Conservation (phyloP, 2,797 vertebrate species). For the Propithecus perrieri region DNA sequence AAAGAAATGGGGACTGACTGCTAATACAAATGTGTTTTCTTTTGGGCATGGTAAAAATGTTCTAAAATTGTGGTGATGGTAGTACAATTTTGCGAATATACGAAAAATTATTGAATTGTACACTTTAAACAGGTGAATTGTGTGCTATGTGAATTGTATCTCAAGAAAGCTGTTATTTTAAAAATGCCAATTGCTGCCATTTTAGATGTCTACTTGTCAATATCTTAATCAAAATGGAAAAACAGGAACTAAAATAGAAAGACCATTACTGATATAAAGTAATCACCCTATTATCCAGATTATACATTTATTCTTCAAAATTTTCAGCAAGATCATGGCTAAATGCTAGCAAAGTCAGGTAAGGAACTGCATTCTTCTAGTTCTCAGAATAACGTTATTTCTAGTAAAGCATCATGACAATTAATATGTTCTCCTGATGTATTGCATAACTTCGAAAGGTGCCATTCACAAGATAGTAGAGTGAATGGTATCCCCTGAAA, state of each 20-base stretch:
- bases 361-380: neutral
- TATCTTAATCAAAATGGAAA: neutral
- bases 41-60: neutral
- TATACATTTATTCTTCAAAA: neutral
- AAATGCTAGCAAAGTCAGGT: neutral
- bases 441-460: neutral
- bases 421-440: neutral
- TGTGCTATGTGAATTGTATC: neutral
- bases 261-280: neutral
- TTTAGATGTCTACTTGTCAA: neutral
- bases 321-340: neutral
- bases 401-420: neutral
- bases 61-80: neutral
- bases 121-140: neutral
- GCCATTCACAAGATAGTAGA: neutral
- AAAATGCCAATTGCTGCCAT: neutral
- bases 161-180: slow-evolving; percentile 1
- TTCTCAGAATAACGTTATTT: neutral
- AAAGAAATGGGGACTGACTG: neutral
- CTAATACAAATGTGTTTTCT: neutral
- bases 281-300: neutral
- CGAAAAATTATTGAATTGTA: neutral
- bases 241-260: neutral
- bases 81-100: neutral
- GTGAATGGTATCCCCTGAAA: neutral